Evolutionary conservation across 2,113 vertebrate genomes (phyloP).

Genomic region (Gasterosteus aculeatus): DNA sequence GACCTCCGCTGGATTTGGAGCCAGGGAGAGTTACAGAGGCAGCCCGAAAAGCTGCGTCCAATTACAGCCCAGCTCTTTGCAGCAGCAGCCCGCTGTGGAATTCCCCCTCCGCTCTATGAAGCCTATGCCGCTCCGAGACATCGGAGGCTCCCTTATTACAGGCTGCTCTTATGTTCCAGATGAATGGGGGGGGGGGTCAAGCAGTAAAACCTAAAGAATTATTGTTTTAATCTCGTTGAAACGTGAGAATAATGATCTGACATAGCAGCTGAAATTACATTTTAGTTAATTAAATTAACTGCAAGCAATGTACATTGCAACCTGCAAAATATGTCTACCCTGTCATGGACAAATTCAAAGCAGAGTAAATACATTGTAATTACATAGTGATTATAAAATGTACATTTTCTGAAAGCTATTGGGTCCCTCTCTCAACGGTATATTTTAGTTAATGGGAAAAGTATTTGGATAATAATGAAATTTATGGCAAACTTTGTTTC

Average conservation of each 20-base stretch:
- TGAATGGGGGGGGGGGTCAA: not conserved
- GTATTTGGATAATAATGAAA: slow-evolving; percentile 15
- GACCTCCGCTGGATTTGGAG: slow-evolving; percentile 9
- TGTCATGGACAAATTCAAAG: not conserved
- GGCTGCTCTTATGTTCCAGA: not conserved
- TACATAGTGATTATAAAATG: not conserved
- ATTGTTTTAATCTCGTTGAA: not conserved
- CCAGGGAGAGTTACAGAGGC: not conserved
- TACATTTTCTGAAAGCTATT: not conserved
- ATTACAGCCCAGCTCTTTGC: slow-evolving; percentile 39
- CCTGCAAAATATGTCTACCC: no score
- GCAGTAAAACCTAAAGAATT: not conserved
- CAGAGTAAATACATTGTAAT: slow-evolving; percentile 2
- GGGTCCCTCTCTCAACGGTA: not conserved
- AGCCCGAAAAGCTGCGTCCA: slow-evolving; percentile 49
- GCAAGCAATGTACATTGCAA: no score
- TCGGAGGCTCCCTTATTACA: not conserved
- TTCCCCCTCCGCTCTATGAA: slow-evolving; percentile 9
- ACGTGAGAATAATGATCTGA: not conserved
- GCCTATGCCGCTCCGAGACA: not conserved
- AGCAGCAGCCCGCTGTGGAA: slow-evolving; percentile 45
- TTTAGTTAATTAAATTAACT: not conserved
- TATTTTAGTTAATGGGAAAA: slow-evolving; percentile 1
- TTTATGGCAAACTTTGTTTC: slow-evolving; percentile 12
- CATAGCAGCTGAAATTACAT: not conserved